These are phyloP conservation scores for Marmota monax DNA, from an alignment of 2,113 vertebrate species.

Conservation along the genomic window DNA sequence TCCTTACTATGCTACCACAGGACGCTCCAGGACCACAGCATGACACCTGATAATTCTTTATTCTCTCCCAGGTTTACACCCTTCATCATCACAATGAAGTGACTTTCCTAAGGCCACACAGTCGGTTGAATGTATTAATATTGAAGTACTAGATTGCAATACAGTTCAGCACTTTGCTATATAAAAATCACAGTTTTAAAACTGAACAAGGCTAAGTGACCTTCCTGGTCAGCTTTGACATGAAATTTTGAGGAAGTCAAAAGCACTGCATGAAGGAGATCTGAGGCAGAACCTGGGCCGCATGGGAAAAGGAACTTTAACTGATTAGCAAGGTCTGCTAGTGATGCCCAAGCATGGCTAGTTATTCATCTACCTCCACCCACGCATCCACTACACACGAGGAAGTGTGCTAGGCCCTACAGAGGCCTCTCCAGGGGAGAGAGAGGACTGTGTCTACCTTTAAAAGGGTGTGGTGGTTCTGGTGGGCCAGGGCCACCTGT, in stretches of 20 bases:
- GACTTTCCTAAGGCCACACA: background rate
- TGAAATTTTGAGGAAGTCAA: background rate
- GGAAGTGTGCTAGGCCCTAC: accelerated
- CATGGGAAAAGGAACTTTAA: background rate
- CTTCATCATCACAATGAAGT: background rate
- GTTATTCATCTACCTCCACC: background rate
- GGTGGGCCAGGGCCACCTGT: accelerated
- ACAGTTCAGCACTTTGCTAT: background rate
- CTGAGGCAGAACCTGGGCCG: background rate
- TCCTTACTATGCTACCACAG: background rate
- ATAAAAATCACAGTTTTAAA: background rate
- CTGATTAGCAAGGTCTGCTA: accelerated
- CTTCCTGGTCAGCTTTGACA: accelerated
- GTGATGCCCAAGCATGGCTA: accelerated
- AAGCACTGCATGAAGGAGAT: background rate
- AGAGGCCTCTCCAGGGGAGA: accelerated
- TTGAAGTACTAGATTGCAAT: accelerated
- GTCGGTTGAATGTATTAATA: accelerated
- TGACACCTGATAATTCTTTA: background rate
- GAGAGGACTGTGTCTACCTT: accelerated
- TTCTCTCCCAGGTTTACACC: background rate
- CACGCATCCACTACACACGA: background rate
- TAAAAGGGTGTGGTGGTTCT: accelerated
- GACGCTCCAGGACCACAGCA: background rate
- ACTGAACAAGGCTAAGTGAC: background rate